Evolutionary conservation across 1,140 invertebrate genomes (phyloP), one percentile per base, ranked within the genome.

Genomic region (Leptinotarsa lineolata): DNA sequence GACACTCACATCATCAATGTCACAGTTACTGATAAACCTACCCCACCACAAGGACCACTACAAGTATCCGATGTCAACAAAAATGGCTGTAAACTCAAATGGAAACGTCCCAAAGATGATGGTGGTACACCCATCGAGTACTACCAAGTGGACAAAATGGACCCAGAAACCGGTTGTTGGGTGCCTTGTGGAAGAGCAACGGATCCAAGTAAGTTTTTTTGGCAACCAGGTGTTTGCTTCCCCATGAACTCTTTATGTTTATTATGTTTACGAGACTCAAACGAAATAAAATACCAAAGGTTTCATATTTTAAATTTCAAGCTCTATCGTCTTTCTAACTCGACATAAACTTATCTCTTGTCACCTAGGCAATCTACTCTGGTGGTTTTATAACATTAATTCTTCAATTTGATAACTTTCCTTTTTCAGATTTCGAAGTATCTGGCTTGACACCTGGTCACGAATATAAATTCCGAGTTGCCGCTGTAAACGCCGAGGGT

Each of bases 401-500:
- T 39, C 13, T n/a, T 68, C 13, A 48, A n/a, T n/a, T 20, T 64
- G 48, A 72, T 44, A 77, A 72, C 74, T 72, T 76, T 77, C 80
- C 75, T 73, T 83, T 83, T 83, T n/a, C 81, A 89, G 91, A 88
- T 79, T 88, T 92, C 72, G 93, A 96, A 77, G 93, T 98, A 0
- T 93, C 91, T 74, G 94, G 95, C 48, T 86, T 98, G 44, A 95
- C 91, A 65, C 94, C 95, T 20, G 94, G 93, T 45, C 94, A 96
- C 81, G 95, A 97, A 85, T 98, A 97, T 83, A 95, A 94, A 85
- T 97, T 97, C 90, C 89, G 97, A 72, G 97, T 99, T 3, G 91
- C 93, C 24, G 98, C 98, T 67, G 95, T 99, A 13, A 99, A 99
- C 86, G 88, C 94, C 11, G 96, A 99, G 84, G 98, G 98, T 45